Base-by-base conservation (phyloP, 2,797 vertebrate species). In the Tenualosa thibaudeaui region DNA sequence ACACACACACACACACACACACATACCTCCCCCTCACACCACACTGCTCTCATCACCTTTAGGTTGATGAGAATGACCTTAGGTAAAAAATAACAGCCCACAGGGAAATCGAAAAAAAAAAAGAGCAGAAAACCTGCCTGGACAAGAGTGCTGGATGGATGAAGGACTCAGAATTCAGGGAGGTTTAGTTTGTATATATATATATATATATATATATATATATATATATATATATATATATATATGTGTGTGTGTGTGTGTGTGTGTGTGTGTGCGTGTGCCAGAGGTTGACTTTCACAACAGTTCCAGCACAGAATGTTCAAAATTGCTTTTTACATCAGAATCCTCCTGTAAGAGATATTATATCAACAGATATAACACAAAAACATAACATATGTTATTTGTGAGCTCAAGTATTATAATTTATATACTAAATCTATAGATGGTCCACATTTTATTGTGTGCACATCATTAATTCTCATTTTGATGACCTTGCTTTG, bases 201-300 rank as follows among this genome's bases (percentile, higher is more conserved):
- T 56, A 8, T 56, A 8, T 56, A 8, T 56, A 8, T 56, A 8
- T 56, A 8, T 56, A 8, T 56, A 8, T 62, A 2, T 62, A 19
- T 62, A 2, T 62, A 19, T 62, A 19, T 62, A 19, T 62, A 3
- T 24, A 3, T 62, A 19, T 62, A 19, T 62, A 3, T 62, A 31
- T 75, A 26, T 62, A 37, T 58, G n/a, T 62, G 53, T 81, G 71
- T 53, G 24, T 37, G 19, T 81, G 81, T 83, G 26, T 62, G 81
- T 62, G 5, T 60, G 51, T 54, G 9, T 15, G 60, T 81, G n/a
- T 49, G 60, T 65, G 24, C 3, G 46, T 46, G 46, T 46, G 46
- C 46, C 46, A 46, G 46, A 46, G 46, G 46, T 46, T 46, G 46
- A 46, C 46, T 46, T 4, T 46, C 46, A 46, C 46, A 46, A 51